These are phyloP conservation scores for Porites divaricata DNA, from an alignment of 92 coral and sea anemone species.

Conservation along the genomic window DNA sequence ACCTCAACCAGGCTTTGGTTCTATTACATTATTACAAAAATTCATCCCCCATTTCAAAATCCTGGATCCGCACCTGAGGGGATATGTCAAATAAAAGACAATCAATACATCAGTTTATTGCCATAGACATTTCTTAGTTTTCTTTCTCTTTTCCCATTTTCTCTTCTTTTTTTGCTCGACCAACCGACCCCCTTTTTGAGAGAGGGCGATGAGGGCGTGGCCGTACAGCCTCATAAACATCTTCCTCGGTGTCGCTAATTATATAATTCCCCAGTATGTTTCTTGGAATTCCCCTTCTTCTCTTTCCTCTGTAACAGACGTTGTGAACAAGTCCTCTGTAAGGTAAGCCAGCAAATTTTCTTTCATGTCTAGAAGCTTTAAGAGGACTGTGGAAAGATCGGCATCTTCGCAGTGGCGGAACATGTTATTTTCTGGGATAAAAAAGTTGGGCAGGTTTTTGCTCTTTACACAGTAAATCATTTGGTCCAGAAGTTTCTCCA, in stretches of 20 bases:
- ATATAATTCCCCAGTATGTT: conserved; percentile 27
- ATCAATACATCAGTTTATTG: too few relatives aligned
- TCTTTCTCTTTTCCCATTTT: too few relatives aligned
- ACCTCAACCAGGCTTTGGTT: too few relatives aligned
- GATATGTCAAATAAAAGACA: too few relatives aligned
- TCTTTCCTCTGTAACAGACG: conserved; percentile 42
- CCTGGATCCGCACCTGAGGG: too few relatives aligned
- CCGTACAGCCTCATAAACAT: too few relatives aligned
- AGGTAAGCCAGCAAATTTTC: conserved; percentile 21
- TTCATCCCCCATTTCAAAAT: too few relatives aligned
- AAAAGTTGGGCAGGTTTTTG: conserved; percentile 34
- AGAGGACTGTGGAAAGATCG: conserved; percentile 6
- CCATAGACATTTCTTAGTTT: too few relatives aligned
- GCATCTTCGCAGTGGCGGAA: conserved; percentile 22
- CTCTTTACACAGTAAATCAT: conserved; percentile 10
- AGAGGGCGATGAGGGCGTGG: too few relatives aligned
- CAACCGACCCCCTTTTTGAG: too few relatives aligned
- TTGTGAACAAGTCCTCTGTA: conserved; percentile 33
- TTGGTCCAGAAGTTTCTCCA: conserved; percentile 20
- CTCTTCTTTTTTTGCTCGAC: too few relatives aligned
- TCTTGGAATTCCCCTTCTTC: conserved; percentile 36
- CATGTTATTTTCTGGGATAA: conserved; percentile 42
- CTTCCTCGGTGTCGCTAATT: neutral
- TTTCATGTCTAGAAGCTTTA: conserved; percentile 11
- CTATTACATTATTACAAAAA: too few relatives aligned